Evolutionary conservation across 1,140 invertebrate genomes (phyloP), one percentile per base, ranked within the genome.

Genomic region (Drosophila novamexicana): DNA sequence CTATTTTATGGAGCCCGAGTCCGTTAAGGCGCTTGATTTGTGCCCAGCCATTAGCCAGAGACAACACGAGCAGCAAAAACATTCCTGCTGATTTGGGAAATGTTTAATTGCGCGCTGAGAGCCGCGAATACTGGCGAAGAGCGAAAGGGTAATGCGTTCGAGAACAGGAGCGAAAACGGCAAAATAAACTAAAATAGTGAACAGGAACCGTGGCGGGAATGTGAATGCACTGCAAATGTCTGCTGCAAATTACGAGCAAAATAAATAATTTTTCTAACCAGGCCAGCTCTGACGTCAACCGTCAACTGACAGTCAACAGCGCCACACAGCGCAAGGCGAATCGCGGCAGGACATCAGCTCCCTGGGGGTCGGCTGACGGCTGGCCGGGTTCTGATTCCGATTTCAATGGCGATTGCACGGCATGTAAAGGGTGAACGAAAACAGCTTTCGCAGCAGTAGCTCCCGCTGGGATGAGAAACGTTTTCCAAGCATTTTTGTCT

Each of bases 401-500:
- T 81, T 67, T 57, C 75, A 52, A 64, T 77, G 54, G 67, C 68
- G 36, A 70, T 62, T 61, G 79, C 78, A 78, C 65, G 66, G 70
- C 45, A 65, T 83, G 81, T 67, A 79, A 89, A 89, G 85, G 84
- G 84, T 90, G 75, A 89, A 77, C 81, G 56, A 49, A 68, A 79
- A 59, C 66, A 73, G 71, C 49, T 74, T 58, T 49, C 66, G 42
- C 76, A 79, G 69, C 69, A 52, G 66, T 74, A 75, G 77, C 77
- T 78, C 83, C 77, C 69, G 78, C 82, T 72, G 64, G 52, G 73
- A 57, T 79, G 75, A 56, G 65, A 62, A 63, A 47, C 59, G 59
- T 54, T 75, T 74, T 75, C 45, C 72, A 40, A 66, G 66, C 62
- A 56, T 42, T 65, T 59, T 56, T 63, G 34, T 40, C 29, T 77